These are phyloP conservation scores for Mastacembelus armatus DNA, from an alignment of 2,797 vertebrate species.

Conservation along the genomic window DNA sequence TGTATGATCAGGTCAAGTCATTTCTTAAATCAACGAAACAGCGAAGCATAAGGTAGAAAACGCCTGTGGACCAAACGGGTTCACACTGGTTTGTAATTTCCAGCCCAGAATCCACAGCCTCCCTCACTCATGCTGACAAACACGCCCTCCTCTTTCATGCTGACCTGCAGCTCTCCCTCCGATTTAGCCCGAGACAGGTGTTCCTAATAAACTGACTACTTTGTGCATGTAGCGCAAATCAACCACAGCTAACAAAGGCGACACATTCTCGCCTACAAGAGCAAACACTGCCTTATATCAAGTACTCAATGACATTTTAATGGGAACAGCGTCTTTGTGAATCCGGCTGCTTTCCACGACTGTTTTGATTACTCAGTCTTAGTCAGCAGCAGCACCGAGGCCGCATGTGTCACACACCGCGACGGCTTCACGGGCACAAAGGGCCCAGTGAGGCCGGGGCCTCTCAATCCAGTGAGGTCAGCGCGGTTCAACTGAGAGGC, in stretches of 20 bases:
- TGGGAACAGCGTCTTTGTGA: conserved; percentile 55
- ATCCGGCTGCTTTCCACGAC: conserved; percentile 49
- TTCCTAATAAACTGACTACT: neutral
- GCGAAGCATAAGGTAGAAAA: too few relatives aligned
- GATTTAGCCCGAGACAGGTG: neutral
- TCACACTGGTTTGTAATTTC: too few relatives aligned
- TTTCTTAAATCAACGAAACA: too few relatives aligned
- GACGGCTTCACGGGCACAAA: conserved; percentile 66
- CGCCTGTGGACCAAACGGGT: too few relatives aligned
- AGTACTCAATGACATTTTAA: conserved; percentile 64
- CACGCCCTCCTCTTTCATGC: too few relatives aligned
- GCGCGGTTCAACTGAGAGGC: conserved; percentile 44
- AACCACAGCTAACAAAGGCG: conserved; percentile 23
- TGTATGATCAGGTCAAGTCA: too few relatives aligned
- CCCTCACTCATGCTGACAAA: too few relatives aligned
- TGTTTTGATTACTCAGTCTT: conserved; percentile 78
- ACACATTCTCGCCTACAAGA: conserved; percentile 20
- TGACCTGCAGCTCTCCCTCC: too few relatives aligned
- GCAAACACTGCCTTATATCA: conserved; percentile 53
- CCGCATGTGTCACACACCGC: conserved; percentile 62
- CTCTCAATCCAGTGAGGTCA: conserved; percentile 75
- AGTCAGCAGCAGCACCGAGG: conserved; percentile 61
- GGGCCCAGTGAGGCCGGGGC: conserved; percentile 63
- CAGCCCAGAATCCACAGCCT: too few relatives aligned
- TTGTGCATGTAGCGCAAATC: too few relatives aligned